Evolutionary conservation across 30 jellyfish, hydroid and myxozoan species (phyloP).

Genomic region (Clytia hemisphaerica): DNA sequence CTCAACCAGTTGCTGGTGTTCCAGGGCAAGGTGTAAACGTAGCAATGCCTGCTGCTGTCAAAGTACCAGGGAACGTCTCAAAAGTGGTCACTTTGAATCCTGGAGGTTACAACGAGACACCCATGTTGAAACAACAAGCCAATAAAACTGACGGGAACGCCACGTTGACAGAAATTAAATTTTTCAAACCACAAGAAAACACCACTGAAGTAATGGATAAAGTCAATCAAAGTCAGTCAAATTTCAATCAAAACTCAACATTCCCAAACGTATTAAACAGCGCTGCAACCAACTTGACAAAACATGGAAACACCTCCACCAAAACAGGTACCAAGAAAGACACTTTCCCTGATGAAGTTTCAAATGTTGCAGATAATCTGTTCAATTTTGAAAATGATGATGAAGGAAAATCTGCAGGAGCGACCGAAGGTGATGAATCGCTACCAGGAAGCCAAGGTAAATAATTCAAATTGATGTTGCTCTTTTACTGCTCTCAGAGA

Average conservation of each 20-base stretch:
- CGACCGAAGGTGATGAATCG: constrained; percentile 55
- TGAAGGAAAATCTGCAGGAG: constrained; percentile 15
- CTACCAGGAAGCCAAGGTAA: constrained; percentile 95
- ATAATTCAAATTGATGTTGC: no score
- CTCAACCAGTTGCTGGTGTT: not conserved
- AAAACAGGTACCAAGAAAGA: not conserved
- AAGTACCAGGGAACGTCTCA: not conserved
- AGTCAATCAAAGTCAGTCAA: constrained; percentile 66
- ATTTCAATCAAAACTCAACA: constrained; percentile 8
- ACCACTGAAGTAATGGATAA: no score
- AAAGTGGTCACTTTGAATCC: not conserved
- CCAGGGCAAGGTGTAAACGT: not conserved
- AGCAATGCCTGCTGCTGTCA: not conserved
- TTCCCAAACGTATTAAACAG: not conserved
- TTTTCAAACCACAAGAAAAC: no score
- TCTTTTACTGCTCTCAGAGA: constrained; percentile 2
- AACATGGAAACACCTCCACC: constrained; percentile 37
- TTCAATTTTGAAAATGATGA: constrained; percentile 7
- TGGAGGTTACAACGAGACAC: not conserved
- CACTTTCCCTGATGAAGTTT: constrained; percentile 6
- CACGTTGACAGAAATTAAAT: no score
- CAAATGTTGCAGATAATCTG: constrained; percentile 8
- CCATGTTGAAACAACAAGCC: not conserved
- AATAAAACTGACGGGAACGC: not conserved
- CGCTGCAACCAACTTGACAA: not conserved